Conservation (phyloP, 2,888 invertebrate species). For the Lithosia quadra region DNA sequence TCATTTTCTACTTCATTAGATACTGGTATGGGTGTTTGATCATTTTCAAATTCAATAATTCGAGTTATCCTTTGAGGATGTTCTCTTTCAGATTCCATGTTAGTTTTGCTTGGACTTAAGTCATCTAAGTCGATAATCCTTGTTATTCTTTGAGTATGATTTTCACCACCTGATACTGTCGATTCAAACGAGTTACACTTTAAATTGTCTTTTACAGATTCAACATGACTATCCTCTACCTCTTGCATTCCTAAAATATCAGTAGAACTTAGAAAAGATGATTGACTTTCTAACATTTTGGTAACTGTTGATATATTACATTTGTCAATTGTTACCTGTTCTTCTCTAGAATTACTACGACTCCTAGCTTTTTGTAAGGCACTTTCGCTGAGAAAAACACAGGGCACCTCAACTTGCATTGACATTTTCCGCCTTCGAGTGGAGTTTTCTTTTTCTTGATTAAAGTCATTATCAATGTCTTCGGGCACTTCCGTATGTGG, state of each 20-base stretch:
- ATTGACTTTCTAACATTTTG: constrained; percentile 73
- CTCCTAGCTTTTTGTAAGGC: constrained; percentile 81
- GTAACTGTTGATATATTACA: constrained; percentile 64
- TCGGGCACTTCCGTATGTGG: constrained; percentile 79
- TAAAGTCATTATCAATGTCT: constrained; percentile 78
- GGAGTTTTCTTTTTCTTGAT: constrained; percentile 78
- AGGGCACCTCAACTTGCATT: constrained; percentile 85
- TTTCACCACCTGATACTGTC: constrained; percentile 56
- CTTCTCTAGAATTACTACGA: constrained; percentile 81
- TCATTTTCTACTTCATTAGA: constrained; percentile 69
- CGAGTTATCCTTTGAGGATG: constrained; percentile 79
- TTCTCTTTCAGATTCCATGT: constrained; percentile 72
- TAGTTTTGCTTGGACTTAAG: constrained; percentile 63
- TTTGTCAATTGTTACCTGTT: constrained; percentile 76
- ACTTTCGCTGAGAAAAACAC: constrained; percentile 84
- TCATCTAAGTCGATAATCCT: constrained; percentile 82
- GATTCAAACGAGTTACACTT: constrained; percentile 51
- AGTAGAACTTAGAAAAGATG: constrained; percentile 67
- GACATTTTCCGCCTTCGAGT: constrained; percentile 82
- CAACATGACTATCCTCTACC: constrained; percentile 53
- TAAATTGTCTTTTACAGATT: constrained; percentile 62
- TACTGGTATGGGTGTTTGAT: constrained; percentile 65
- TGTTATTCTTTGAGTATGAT: constrained; percentile 77
- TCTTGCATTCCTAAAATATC: constrained; percentile 70
- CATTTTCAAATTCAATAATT: constrained; percentile 80